phyloP scores from a whole-genome alignment of 2,113 vertebrate species.

The Mastomys coucha region DNA sequence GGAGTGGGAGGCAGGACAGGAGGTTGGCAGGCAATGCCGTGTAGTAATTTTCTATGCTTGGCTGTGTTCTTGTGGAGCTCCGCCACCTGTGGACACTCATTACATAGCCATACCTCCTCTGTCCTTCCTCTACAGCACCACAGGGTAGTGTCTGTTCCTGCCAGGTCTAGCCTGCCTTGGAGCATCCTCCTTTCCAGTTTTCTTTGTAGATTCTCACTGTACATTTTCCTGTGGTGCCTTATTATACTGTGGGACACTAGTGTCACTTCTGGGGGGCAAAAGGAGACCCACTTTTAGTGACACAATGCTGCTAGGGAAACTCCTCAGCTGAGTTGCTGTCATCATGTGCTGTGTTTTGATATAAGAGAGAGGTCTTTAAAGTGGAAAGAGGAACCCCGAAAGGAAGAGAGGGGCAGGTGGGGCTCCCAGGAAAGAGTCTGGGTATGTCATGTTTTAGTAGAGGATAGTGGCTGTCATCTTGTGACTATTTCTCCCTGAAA shows the following conservation, averaged over 20 bases:
- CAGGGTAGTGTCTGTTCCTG: neutral
- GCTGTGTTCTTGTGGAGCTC: neutral
- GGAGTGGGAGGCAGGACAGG: neutral
- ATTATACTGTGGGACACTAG: neutral
- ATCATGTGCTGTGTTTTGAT: neutral
- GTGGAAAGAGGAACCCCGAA: neutral
- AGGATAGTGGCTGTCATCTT: neutral
- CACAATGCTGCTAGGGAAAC: neutral
- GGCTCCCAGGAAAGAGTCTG: neutral
- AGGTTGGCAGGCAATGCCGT: neutral
- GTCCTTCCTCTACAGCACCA: no score
- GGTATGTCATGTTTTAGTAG: neutral
- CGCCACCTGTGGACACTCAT: neutral
- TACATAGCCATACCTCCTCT: accelerated
- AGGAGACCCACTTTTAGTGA: neutral
- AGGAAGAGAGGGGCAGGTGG: no score
- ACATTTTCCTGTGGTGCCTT: neutral
- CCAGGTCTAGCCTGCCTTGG: neutral
- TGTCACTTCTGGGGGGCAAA: neutral
- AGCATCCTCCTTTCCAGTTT: no score
- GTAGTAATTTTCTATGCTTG: neutral
- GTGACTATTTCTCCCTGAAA: neutral
- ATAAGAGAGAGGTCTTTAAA: neutral
- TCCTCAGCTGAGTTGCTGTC: neutral
- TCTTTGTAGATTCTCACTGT: neutral